These are phyloP conservation scores for Actinopyga echinites DNA, from an alignment of 53 echinoderm and acorn worm genomes.

Conservation along the genomic window DNA sequence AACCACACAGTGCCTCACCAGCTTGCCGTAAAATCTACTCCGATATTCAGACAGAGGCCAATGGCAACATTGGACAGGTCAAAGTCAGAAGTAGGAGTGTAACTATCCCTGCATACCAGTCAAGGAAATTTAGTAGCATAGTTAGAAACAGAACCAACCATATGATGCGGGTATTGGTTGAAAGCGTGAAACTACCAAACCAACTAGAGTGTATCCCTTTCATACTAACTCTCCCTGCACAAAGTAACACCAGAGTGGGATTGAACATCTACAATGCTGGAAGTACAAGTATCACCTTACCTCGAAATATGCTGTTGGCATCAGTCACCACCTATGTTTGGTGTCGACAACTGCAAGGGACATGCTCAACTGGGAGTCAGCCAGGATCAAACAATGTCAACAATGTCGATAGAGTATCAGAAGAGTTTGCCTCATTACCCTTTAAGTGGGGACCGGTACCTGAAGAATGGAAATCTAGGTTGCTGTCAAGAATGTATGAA, in stretches of 20 bases:
- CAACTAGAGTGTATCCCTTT: no score
- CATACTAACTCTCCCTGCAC: no score
- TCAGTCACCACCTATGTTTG: no score
- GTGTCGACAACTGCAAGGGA: neutral
- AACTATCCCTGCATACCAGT: no score
- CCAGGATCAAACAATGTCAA: slow-evolving; percentile 17
- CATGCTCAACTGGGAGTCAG: slow-evolving; percentile 36
- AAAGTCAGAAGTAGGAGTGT: slow-evolving; percentile 40
- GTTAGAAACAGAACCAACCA: slow-evolving; percentile 6
- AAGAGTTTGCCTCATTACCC: slow-evolving; percentile 7
- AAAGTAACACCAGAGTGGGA: no score
- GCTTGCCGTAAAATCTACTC: slow-evolving; percentile 27
- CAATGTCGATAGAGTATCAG: slow-evolving; percentile 39
- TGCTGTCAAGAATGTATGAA: slow-evolving; percentile 24
- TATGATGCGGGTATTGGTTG: neutral
- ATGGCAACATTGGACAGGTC: slow-evolving; percentile 20
- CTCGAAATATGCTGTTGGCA: no score
- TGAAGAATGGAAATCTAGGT: neutral
- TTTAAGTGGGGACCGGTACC: slow-evolving; percentile 2
- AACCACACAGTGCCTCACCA: neutral
- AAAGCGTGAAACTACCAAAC: no score
- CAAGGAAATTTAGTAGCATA: no score
- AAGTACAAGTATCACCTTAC: no score
- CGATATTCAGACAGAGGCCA: neutral
- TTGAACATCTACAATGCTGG: no score